Percentiles rank a stretch among this genome's conserved stretches.
Conservation (phyloP, 2,888 invertebrate species). For the Falcaria lacertinaria region DNA sequence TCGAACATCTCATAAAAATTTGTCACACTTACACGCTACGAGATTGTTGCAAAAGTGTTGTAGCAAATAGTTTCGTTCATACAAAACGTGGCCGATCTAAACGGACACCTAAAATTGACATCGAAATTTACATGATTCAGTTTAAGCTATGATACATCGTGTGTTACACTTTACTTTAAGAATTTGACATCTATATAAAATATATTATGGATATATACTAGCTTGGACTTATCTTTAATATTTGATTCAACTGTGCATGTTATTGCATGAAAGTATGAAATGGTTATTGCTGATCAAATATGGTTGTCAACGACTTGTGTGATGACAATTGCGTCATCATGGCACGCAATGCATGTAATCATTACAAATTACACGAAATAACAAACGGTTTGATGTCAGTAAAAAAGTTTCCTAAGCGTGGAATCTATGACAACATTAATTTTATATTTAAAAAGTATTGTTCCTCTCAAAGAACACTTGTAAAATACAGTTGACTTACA, state of each 20-base stretch:
- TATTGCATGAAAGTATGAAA: no score
- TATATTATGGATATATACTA: slow-evolving; percentile 44
- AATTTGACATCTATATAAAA: slow-evolving; percentile 75
- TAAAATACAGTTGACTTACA: no score
- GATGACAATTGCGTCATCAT: no score
- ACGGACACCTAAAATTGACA: slow-evolving; percentile 73
- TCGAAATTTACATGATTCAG: slow-evolving; percentile 70
- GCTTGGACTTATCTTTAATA: slow-evolving; percentile 2
- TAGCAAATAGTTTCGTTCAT: slow-evolving; percentile 61
- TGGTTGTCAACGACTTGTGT: no score
- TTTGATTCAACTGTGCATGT: neutral
- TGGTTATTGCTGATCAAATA: no score
- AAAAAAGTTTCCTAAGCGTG: no score
- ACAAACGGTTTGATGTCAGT: no score
- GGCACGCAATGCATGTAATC: no score
- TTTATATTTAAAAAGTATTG: no score
- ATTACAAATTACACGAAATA: no score
- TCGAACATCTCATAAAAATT: slow-evolving; percentile 61
- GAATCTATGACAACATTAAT: no score
- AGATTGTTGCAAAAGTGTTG: slow-evolving; percentile 68
- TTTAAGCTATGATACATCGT: slow-evolving; percentile 72
- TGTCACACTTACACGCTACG: slow-evolving; percentile 43
- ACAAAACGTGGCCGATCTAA: slow-evolving; percentile 57
- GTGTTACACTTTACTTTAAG: slow-evolving; percentile 49
- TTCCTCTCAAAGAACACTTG: no score